These are phyloP conservation scores for Felis chaus DNA, from an alignment of 2,113 vertebrate species.

Conservation along the genomic window DNA sequence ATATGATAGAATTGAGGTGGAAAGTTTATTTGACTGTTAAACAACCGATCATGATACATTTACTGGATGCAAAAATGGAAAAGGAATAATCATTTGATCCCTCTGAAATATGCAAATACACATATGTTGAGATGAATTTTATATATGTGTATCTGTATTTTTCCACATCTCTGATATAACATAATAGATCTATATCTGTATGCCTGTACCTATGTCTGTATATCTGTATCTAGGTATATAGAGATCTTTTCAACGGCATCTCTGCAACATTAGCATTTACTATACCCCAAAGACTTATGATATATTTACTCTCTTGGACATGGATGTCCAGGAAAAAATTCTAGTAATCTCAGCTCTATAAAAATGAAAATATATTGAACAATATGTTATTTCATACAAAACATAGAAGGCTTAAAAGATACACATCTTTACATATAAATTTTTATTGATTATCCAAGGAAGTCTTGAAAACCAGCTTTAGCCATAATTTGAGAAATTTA, in stretches of 20 bases:
- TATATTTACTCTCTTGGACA: background rate
- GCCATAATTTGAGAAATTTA: background rate
- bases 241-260: background rate
- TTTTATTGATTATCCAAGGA: background rate
- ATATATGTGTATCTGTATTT: background rate
- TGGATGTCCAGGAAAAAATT: background rate
- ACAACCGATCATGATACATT: background rate
- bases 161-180: background rate
- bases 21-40: background rate
- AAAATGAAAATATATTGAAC: background rate
- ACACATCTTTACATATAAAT: background rate
- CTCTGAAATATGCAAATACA: background rate
- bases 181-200: background rate
- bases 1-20: background rate
- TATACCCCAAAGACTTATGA: background rate
- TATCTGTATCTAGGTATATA: background rate
- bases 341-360: background rate
- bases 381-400: slow-evolving; percentile 32
- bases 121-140: background rate
- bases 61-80: background rate
- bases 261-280: background rate
- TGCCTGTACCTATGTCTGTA: background rate
- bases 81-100: background rate
- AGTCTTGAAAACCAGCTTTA: background rate
- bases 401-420: background rate